phyloP scores from a whole-genome alignment of 2,113 vertebrate genomes.

The Dendropsophus ebraccatus region DNA sequence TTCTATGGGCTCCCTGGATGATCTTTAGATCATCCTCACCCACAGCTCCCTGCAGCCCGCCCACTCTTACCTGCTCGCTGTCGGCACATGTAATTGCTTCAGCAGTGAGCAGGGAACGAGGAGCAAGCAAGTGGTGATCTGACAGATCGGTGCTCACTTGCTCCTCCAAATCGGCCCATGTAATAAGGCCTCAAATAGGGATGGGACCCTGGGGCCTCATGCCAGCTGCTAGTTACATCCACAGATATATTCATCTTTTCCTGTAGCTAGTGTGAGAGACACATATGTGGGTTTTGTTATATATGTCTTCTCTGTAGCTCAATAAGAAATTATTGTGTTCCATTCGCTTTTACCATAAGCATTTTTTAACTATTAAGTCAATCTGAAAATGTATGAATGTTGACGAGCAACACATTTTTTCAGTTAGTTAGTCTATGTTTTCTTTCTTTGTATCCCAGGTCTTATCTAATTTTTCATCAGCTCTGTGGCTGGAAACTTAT shows the following conservation, averaged over 20 bases:
- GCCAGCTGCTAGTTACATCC: background rate
- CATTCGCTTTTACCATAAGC: background rate
- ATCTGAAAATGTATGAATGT: background rate
- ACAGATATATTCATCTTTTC: background rate
- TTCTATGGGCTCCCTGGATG: no score
- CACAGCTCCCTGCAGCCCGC: no score
- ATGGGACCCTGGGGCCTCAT: background rate
- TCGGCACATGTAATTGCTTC: no score
- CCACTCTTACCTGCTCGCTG: no score
- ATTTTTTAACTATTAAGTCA: slow-evolving; percentile 20
- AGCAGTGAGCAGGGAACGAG: no score
- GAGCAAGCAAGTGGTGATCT: no score
- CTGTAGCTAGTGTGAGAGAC: background rate
- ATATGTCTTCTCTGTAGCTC: background rate
- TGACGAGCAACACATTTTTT: slow-evolving; percentile 19
- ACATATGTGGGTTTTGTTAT: background rate
- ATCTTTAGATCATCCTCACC: no score
- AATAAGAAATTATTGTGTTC: background rate
- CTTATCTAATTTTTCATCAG: slow-evolving; percentile 41
- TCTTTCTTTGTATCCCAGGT: background rate
- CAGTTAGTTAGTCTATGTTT: slow-evolving; percentile 1
- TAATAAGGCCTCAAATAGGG: no score
- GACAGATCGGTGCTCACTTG: no score
- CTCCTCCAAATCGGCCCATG: no score
- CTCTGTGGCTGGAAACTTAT: slow-evolving; percentile 48